Evolutionary conservation across 2,113 vertebrate genomes (phyloP), one percentile per base, ranked within the genome.

Genomic region (Carassius carassius): DNA sequence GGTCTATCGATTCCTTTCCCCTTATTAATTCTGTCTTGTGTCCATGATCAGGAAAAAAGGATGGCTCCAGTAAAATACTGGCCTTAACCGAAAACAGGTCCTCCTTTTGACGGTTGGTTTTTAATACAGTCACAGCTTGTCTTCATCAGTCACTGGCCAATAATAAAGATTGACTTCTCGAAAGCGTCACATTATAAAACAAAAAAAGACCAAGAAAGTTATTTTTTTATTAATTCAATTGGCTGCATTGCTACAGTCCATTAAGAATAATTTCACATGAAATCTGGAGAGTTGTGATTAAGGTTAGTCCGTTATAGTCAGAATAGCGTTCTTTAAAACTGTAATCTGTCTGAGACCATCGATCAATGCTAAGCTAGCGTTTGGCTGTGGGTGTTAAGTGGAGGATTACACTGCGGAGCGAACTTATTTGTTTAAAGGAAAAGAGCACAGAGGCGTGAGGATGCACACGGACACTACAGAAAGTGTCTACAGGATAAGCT

Each of bases 1-100:
- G 81, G 82, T 70, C 37, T 77, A 86, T 90, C 35, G 70, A 91
- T 88, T 89, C 67, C 69, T 72, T 89, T 90, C 75, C 67, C 41
- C 58, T 78, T 37, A 84, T 87, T 83, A 83, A 29, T 65, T 89
- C 47, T 14, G 63, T 90, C 90, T 89, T 80, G 75, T 82, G 70
- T 54, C 37, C 6, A n/a, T 5, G 69, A 82, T 51, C 74, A 47
- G 60, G 23, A 44, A 44, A 87, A 44, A 81, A 44, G n/a, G 10
- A 74, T 70, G 23, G 51, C 49, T 81, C 35, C 6, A 81, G 41
- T 87, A 54, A 60, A 73, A 87, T 69, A 70, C 47, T 23, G 65
- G 60, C 49, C 21, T 63, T 49, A 78, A 82, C 56, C 32, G 60
- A 87, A 88, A 87, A 81, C 62, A 86, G 44, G 21, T 17, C 14